A percentile compares a stretch with the other conserved stretches of the same genome.
These are phyloP conservation scores for Polymixis flavicincta DNA, from an alignment of 2,888 invertebrate genomes.

Conservation along the genomic window DNA sequence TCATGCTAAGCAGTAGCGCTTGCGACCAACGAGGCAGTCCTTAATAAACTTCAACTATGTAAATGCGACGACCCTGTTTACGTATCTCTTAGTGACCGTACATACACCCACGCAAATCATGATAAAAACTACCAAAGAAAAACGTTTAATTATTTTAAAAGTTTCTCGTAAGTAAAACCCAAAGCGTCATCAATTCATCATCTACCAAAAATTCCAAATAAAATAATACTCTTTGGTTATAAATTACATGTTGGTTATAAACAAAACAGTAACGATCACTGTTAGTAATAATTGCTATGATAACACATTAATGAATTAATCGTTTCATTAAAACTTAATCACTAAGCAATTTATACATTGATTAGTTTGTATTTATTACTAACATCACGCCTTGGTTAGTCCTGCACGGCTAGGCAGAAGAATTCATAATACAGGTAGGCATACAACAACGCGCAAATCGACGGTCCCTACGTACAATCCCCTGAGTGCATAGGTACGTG, in stretches of 20 bases:
- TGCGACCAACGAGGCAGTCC: too few species aligned
- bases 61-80: too few species aligned
- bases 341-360: not conserved
- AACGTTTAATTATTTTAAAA: not conserved
- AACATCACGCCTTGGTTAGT: not conserved
- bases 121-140: not conserved
- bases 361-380: not conserved
- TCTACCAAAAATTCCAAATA: not conserved
- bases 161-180: not conserved
- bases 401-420: not conserved
- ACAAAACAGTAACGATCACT: not conserved
- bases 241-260: not conserved
- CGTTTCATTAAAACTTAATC: conserved; percentile 14
- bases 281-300: not conserved
- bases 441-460: too few species aligned
- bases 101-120: not conserved
- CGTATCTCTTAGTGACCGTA: not conserved
- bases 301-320: not conserved
- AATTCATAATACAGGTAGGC: too few species aligned
- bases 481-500: too few species aligned
- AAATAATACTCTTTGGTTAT: not conserved
- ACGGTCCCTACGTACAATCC: too few species aligned
- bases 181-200: not conserved
- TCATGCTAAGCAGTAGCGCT: too few species aligned
- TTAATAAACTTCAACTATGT: too few species aligned